These are phyloP conservation scores for Erpobdella octoculata DNA, from an alignment of 2,888 invertebrate genomes.

Conservation along the genomic window DNA sequence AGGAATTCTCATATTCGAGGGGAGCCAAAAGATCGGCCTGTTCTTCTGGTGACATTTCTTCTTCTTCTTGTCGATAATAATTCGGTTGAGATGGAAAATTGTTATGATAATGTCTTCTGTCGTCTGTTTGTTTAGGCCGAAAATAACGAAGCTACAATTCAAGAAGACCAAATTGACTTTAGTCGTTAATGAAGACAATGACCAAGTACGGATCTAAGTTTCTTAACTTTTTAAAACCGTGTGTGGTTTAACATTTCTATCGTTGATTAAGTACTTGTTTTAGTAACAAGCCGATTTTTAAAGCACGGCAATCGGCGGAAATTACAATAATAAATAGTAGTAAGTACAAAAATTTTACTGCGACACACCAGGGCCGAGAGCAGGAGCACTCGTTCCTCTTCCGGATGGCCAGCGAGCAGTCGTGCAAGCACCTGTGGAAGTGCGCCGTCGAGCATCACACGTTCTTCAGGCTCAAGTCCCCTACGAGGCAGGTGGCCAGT, in stretches of 20 bases:
- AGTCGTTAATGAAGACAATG: constrained; percentile 96
- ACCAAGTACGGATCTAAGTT: constrained; percentile 58
- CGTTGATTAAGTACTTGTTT: no score
- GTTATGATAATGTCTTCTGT: not conserved
- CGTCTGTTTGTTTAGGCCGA: constrained; percentile 61
- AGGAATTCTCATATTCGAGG: constrained; percentile 94
- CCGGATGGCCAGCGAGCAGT: constrained; percentile 84
- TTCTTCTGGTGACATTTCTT: constrained; percentile 71
- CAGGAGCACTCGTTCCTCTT: constrained; percentile 99
- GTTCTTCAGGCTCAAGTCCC: constrained; percentile 75
- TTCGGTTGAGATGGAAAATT: not conserved
- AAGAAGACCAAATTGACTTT: constrained; percentile 93
- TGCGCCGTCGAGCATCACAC: constrained; percentile 99
- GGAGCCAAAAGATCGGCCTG: constrained; percentile 87
- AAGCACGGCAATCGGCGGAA: no score
- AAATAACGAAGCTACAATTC: constrained; percentile 93
- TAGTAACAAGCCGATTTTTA: not conserved
- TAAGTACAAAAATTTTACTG: no score
- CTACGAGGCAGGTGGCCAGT: constrained; percentile 45
- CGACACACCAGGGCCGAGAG: constrained; percentile 58
- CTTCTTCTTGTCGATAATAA: not conserved
- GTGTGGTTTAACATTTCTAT: no score
- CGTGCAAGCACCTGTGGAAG: constrained; percentile 99
- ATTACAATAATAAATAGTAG: no score
- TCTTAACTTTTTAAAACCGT: not conserved